Evolutionary conservation across 2,888 invertebrate genomes (phyloP).

Genomic region (Drosophila longiperda): DNA sequence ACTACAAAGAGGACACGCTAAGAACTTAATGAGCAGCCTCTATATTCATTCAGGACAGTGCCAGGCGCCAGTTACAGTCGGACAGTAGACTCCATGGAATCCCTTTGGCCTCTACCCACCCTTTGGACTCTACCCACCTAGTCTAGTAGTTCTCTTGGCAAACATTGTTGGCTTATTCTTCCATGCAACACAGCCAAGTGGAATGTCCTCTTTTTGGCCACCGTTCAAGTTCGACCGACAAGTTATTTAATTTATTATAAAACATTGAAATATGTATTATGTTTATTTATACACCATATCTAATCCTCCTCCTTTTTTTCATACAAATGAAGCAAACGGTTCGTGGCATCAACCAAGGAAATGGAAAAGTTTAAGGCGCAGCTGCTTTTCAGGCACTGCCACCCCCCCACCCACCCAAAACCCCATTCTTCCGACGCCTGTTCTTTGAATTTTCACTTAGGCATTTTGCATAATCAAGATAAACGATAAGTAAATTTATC

Average conservation of each 20-base stretch:
- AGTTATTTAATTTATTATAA: conserved; percentile 77
- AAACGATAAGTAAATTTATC: conserved; percentile 79
- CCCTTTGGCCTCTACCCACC: neutral
- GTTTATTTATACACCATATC: conserved; percentile 57
- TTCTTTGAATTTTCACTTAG: conserved; percentile 77
- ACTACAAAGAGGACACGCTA: conserved; percentile 21
- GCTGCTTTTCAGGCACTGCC: conserved; percentile 48
- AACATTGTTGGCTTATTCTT: conserved; percentile 33
- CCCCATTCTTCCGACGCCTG: conserved; percentile 22
- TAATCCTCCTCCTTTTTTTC: neutral
- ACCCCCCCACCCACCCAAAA: neutral
- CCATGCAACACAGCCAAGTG: conserved; percentile 24
- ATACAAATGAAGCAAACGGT: conserved; percentile 51
- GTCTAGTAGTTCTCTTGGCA: conserved; percentile 24
- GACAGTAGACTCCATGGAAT: conserved; percentile 1
- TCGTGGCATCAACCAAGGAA: conserved; percentile 46
- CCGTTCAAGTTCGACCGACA: conserved; percentile 58
- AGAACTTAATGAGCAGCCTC: conserved; percentile 55
- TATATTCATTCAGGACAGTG: conserved; percentile 11
- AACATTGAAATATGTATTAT: conserved; percentile 74
- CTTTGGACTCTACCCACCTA: neutral
- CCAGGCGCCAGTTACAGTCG: conserved; percentile 22
- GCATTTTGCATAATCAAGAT: conserved; percentile 78
- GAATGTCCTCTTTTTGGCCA: conserved; percentile 46
- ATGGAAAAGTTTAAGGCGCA: conserved; percentile 72